Percentiles rank a stretch among this genome's conserved stretches.
phyloP scores from a whole-genome alignment of 2,888 invertebrate species.

The Melieria picta region DNA sequence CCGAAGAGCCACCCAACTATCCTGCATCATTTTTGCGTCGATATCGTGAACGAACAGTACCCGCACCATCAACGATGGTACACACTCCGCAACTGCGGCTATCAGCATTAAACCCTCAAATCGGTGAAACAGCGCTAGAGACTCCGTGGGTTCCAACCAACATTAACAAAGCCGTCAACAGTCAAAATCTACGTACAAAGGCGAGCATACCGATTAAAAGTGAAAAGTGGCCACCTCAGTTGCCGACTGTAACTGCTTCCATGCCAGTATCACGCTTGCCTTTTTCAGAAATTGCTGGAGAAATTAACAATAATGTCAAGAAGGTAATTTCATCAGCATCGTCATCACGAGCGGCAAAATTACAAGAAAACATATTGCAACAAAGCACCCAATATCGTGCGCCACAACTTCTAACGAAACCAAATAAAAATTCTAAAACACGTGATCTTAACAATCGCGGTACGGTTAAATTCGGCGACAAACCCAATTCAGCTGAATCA shows the following conservation, averaged over 20 bases:
- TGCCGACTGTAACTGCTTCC: constrained; percentile 28
- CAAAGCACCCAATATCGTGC: too few relatives aligned
- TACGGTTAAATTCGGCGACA: constrained; percentile 57
- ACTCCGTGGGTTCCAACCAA: constrained; percentile 38
- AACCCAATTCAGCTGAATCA: constrained; percentile 43
- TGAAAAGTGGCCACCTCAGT: constrained; percentile 53
- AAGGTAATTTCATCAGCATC: too few relatives aligned
- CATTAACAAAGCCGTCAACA: constrained; percentile 30
- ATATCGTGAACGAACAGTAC: constrained; percentile 45
- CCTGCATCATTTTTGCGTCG: constrained; percentile 51
- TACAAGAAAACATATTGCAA: background rate
- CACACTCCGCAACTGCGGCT: background rate
- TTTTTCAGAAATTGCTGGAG: too few relatives aligned
- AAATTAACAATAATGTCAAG: too few relatives aligned
- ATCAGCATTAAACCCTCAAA: constrained; percentile 3
- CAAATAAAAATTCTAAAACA: constrained; percentile 40
- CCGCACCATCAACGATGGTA: constrained; percentile 41
- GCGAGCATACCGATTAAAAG: constrained; percentile 45
- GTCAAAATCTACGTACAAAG: constrained; percentile 40
- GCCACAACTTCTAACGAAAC: background rate
- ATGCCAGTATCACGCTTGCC: background rate
- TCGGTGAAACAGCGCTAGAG: constrained; percentile 2
- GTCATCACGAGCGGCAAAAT: background rate
- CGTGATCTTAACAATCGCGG: constrained; percentile 49
- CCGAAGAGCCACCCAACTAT: constrained; percentile 22